phyloP scores from a whole-genome alignment of 2,113 vertebrate genomes.

The Pica pica region DNA sequence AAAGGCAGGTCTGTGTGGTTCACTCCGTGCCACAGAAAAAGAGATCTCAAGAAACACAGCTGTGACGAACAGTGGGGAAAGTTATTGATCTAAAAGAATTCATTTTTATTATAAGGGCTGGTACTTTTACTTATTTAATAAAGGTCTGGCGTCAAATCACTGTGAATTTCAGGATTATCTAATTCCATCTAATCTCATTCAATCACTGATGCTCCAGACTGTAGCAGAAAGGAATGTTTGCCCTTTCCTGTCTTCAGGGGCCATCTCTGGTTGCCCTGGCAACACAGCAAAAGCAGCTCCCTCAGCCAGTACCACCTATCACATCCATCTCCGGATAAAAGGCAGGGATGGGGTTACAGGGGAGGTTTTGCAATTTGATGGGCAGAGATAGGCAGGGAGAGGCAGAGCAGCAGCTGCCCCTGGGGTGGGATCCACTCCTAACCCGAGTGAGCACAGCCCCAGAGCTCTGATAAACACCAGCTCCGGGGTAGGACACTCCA shows the following conservation, averaged over 20 bases:
- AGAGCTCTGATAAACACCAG: neutral
- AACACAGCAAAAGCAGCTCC: conserved; percentile 63
- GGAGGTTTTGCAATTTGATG: neutral
- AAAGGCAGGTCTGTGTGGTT: neutral
- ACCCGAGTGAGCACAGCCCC: neutral
- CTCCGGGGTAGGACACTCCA: neutral
- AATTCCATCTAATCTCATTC: conserved; percentile 70
- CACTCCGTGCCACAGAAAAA: neutral
- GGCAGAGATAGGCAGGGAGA: neutral
- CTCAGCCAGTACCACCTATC: neutral
- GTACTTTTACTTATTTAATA: conserved; percentile 66
- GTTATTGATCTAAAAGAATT: conserved; percentile 56
- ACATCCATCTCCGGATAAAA: neutral
- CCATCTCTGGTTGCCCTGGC: conserved; percentile 79
- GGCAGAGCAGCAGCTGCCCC: neutral
- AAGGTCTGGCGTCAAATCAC: conserved; percentile 55
- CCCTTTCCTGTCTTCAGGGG: conserved; percentile 74
- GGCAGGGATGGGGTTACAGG: neutral
- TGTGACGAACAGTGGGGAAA: neutral
- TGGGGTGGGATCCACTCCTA: neutral
- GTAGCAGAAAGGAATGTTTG: conserved; percentile 64
- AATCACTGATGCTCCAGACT: conserved; percentile 69
- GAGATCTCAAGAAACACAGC: neutral
- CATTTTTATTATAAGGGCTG: conserved; percentile 39
- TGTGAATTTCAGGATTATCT: conserved; percentile 70